Evolutionary conservation across 37 sponge, comb jelly and placozoan genomes (phyloP).

Genomic region (Halisarca cf. caerulea): DNA sequence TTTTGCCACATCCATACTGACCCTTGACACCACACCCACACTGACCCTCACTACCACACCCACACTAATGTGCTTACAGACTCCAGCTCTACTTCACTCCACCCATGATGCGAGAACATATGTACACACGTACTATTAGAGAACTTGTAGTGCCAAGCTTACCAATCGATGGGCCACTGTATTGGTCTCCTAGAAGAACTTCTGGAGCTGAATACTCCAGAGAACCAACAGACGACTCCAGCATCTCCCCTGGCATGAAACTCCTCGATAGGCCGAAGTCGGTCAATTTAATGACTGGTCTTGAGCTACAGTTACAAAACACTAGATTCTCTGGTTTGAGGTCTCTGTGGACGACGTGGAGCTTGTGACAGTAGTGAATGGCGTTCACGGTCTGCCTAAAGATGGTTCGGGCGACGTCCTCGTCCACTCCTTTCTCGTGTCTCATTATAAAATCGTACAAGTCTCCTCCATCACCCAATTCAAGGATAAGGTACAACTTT

Average conservation of each 20-base stretch:
- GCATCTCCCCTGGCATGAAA: conserved; percentile 92
- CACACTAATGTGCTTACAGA: background rate
- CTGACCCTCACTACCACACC: background rate
- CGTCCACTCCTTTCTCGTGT: conserved; percentile 75
- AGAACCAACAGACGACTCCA: conserved; percentile 92
- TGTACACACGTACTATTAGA: conserved; percentile 21
- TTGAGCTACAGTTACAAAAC: conserved; percentile 48
- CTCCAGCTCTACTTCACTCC: background rate
- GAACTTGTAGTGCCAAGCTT: conserved; percentile 26
- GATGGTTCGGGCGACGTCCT: conserved; percentile 63
- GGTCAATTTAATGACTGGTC: conserved; percentile 77
- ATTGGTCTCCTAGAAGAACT: conserved; percentile 91
- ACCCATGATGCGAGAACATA: background rate
- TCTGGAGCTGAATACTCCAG: conserved; percentile 97
- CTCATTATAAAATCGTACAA: conserved; percentile 94
- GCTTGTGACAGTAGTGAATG: conserved; percentile 92
- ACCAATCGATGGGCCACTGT: conserved; percentile 92
- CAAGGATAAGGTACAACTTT: conserved; percentile 93
- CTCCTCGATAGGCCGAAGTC: conserved; percentile 94
- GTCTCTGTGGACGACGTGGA: conserved; percentile 97
- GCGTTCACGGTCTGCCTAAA: conserved; percentile 89
- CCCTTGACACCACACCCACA: conserved; percentile 33
- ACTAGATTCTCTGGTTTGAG: conserved; percentile 97
- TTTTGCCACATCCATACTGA: no score
- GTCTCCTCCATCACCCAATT: conserved; percentile 95